phyloP scores from a whole-genome alignment of 2,113 vertebrate genomes.

The Chloebia gouldiae region DNA sequence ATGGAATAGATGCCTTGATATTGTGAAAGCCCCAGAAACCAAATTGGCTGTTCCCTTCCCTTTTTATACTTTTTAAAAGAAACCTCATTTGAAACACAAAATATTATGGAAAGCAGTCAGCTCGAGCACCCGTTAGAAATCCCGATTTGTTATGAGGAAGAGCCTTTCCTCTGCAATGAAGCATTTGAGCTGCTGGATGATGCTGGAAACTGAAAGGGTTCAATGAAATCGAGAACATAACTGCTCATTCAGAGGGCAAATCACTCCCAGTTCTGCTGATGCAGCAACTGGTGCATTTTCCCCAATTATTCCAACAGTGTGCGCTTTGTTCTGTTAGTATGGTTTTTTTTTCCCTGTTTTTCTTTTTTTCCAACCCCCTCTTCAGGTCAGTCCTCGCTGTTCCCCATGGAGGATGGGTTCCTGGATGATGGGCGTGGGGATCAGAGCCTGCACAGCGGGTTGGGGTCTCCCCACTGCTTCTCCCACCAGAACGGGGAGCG shows the following conservation, averaged over 20 bases:
- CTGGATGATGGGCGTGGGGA: conserved; percentile 93
- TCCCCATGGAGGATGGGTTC: conserved; percentile 98
- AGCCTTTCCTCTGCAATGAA: not conserved
- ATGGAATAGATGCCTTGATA: not conserved
- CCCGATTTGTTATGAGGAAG: not conserved
- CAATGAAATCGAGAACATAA: not conserved
- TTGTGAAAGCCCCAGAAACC: not conserved
- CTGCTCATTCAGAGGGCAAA: not conserved
- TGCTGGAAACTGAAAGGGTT: not conserved
- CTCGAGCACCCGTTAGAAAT: not conserved
- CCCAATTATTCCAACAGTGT: not conserved
- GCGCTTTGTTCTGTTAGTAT: conserved; percentile 58
- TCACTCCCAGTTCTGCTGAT: not conserved
- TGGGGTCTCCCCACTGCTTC: conserved; percentile 95
- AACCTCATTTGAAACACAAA: not conserved
- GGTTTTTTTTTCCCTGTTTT: conserved; percentile 1
- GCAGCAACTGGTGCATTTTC: not conserved
- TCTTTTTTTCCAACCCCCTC: not conserved
- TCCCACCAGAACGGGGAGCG: conserved; percentile 96
- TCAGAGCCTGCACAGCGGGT: conserved; percentile 86
- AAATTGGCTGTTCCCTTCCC: not conserved
- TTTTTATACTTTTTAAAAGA: not conserved
- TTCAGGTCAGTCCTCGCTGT: conserved; percentile 93
- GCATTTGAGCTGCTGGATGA: not conserved
- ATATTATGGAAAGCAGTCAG: not conserved